These are phyloP conservation scores for Metopia argyrocephala DNA, from an alignment of 2,888 invertebrate species.

Conservation along the genomic window DNA sequence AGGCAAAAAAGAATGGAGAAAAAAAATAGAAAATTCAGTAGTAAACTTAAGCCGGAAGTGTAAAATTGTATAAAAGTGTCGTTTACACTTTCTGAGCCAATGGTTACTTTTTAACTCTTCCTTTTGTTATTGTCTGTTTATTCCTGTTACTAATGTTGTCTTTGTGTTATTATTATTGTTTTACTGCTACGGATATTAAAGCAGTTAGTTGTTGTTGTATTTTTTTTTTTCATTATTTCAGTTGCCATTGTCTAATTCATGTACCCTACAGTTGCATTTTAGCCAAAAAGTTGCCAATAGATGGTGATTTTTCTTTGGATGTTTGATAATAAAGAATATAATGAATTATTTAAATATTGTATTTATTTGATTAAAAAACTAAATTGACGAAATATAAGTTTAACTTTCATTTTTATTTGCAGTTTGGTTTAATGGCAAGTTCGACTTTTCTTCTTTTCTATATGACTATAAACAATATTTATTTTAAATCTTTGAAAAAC, in stretches of 20 bases:
- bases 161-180: not conserved
- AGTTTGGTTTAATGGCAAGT: no score
- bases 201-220: not conserved
- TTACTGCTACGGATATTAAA: constrained; percentile 7
- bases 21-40: constrained; percentile 33
- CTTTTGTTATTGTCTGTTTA: constrained; percentile 40
- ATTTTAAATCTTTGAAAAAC: no score
- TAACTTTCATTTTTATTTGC: no score
- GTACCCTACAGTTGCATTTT: not conserved
- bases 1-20: no score
- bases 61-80: constrained; percentile 62
- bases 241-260: not conserved
- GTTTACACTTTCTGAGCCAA: constrained; percentile 61
- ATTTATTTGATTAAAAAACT: no score
- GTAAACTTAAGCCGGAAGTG: constrained; percentile 56
- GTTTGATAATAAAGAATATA: no score
- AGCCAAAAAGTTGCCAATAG: not conserved
- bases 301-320: no score
- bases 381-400: no score
- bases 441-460: no score
- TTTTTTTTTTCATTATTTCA: not conserved
- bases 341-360: no score
- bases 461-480: no score
- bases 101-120: constrained; percentile 48
- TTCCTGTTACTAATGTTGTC: constrained; percentile 23